Evolutionary conservation across 2,797 vertebrate species (phyloP), one percentile per base, ranked within the genome.

Genomic region (Phylloscopus collybita): DNA sequence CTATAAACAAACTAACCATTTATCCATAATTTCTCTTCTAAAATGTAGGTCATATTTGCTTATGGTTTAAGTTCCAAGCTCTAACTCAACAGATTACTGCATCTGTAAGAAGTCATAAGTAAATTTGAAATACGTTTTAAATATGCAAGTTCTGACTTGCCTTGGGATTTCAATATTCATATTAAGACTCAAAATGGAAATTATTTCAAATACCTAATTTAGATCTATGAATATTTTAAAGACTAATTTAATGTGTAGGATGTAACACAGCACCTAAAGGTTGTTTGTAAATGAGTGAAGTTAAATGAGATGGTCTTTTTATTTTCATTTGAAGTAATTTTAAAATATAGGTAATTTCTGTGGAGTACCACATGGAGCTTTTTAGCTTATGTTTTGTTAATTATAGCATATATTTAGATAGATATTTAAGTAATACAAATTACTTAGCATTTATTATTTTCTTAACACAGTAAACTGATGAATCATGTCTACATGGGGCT

Each of bases 171-270:
- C 80, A 80, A 67, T 91, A 95, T 94, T 80, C 79, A 25, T 73
- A 73, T 57, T 78, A 54, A 80, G 47, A 89, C 42, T 92, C 42
- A 87, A 87, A 94, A 88, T 87, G 84, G 78, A 95, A 96, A 84
- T 93, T 12, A 92, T 89, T 94, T 82, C 83, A 96, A 95, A 93
- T 44, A 76, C 84, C 66, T 95, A 80, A 93, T 94, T 96, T 93
- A 89, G 72, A 57, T 40, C 67, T 73, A 95, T 96, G 90, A 96
- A 96, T 97, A 97, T 95, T 96, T 96, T 89, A 93, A 76, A 93
- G 71, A 61, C 42, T 47, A 91, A 85, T 89, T 95, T 86, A 93
- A 67, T 67, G 47, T 80, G 78, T 85, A 87, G 80, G 74, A 74
- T 87, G 84, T 85, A 71, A 80, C 67, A 73, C 49, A 54, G 50